Base-by-base conservation (phyloP, 2,888 invertebrate species). In the Drosophila stalkeri region DNA sequence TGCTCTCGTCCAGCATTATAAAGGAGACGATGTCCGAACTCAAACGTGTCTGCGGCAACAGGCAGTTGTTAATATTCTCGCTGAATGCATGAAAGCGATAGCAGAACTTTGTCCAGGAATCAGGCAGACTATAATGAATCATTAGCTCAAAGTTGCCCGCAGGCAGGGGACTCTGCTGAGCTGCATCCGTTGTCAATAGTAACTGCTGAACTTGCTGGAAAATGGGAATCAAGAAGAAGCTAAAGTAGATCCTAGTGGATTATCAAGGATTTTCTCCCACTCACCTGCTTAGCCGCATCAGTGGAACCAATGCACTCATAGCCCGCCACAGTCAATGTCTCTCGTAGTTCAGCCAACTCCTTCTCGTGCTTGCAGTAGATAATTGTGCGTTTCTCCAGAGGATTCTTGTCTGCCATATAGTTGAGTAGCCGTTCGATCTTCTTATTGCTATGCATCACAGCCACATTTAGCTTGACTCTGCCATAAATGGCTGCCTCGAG, bases 401-500 rank as follows among this genome's bases (percentile, higher is more conserved):
- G 9, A 8, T 31, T 14, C 7, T 59, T 61, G 1, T 7, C 39
- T 2, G 16, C 14, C 11, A 85, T 37, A 20, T 70, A 72, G 0
- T 65, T 14, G 0, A 85, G 35, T 2, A 86, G 49, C 16, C 44
- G 51, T 0, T 9, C 37, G 1, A 7, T 23, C 49, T 89, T 89
- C n/a, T 31, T 56, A 3, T 37, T 18, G 9, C 54, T 55, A 0
- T 8, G 33, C 5, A 27, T 5, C 0, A 79, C 7, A 1, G 14
- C 8, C 0, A 80, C 35, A 7, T 65, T 44, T 0, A 86, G 16
- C 18, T 55, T 72, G 0, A 86, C 7, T 18, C 49, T 20, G 0
- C 90, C 90, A 41, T 86, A 86, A 16, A 86, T 47, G 14, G 79
- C 74, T 0, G 86, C 90, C 51, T 77, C 77, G 0, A 86, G 54